These are phyloP conservation scores for Lithophane leautieri DNA, from an alignment of 2,888 invertebrate genomes.

Conservation along the genomic window DNA sequence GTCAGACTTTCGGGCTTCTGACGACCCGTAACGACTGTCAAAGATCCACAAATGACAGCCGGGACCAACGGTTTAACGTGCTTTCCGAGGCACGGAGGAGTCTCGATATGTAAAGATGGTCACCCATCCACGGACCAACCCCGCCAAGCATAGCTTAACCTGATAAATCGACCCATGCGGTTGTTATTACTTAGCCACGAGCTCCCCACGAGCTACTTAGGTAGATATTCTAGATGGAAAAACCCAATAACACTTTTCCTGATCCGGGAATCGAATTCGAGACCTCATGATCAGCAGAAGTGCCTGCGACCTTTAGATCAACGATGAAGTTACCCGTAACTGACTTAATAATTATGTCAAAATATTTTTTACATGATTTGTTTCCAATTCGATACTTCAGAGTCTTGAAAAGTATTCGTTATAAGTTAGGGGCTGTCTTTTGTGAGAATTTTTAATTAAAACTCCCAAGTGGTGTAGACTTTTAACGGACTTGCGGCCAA, in stretches of 20 bases:
- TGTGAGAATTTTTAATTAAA: constrained; percentile 75
- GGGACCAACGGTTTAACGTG: too few species aligned
- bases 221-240: neutral
- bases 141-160: too few species aligned
- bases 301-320: neutral
- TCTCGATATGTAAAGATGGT: too few species aligned
- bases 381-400: constrained; percentile 26
- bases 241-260: neutral
- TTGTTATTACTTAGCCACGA: too few species aligned
- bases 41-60: too few species aligned
- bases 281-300: neutral
- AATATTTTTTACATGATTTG: neutral
- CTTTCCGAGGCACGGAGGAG: too few species aligned
- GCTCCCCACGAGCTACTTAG: too few species aligned
- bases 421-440: constrained; percentile 62
- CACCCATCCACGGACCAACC: too few species aligned
- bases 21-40: too few species aligned
- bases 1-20: too few species aligned
- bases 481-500: constrained; percentile 66
- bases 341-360: neutral
- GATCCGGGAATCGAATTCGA: neutral
- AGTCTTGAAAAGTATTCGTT: constrained; percentile 56
- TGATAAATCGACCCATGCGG: too few species aligned
- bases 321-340: neutral
- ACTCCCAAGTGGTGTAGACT: constrained; percentile 62